Conservation (phyloP, 1,140 invertebrate species). For the Arion vulgaris region DNA sequence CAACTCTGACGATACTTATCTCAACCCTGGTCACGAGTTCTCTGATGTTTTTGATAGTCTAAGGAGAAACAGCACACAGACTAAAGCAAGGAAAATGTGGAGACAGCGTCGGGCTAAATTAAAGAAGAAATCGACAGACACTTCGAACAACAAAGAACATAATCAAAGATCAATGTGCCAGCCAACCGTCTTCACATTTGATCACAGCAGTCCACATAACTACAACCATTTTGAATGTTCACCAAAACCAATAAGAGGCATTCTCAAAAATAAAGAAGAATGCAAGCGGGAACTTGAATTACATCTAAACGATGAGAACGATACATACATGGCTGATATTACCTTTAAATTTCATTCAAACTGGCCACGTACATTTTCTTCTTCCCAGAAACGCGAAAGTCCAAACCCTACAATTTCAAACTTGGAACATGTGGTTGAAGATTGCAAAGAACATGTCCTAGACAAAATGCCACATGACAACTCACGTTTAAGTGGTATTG, state of each 20-base stretch:
- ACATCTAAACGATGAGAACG: not conserved
- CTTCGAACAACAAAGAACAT: not conserved
- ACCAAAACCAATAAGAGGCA: constrained; percentile 1
- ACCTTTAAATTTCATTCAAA: not conserved
- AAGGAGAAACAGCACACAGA: constrained; percentile 24
- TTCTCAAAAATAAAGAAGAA: constrained; percentile 27
- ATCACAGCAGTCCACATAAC: not conserved
- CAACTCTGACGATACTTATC: not conserved
- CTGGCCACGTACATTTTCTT: not conserved
- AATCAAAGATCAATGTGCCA: not conserved
- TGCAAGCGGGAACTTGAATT: not conserved
- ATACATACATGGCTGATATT: not conserved
- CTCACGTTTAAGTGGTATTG: not conserved
- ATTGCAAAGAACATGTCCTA: not conserved
- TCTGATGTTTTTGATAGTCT: constrained; percentile 34
- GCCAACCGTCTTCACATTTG: not conserved
- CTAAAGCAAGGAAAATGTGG: constrained; percentile 34
- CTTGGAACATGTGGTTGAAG: not conserved
- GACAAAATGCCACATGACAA: not conserved
- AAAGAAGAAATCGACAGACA: not conserved
- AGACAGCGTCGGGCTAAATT: constrained; percentile 9
- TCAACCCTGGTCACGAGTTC: not conserved
- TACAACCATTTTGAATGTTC: not conserved
- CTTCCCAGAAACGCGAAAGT: not conserved
- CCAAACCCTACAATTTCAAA: not conserved